Conservation (phyloP, 2,113 vertebrate species). For the Pampusana beccarii region DNA sequence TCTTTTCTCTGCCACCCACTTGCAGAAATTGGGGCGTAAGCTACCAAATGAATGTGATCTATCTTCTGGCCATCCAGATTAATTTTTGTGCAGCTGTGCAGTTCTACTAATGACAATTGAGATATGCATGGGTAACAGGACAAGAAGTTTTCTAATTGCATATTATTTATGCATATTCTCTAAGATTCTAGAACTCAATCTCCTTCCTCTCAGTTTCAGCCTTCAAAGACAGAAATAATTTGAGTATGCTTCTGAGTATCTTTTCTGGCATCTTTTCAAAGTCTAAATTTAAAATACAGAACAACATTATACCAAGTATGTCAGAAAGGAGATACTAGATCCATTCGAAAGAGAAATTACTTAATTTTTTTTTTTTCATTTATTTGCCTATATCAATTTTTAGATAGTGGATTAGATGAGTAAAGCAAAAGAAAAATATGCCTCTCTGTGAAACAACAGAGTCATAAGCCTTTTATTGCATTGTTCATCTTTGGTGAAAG, state of each 20-base stretch:
- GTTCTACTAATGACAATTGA: background rate
- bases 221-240: background rate
- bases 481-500: background rate
- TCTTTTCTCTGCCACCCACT: background rate
- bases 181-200: background rate
- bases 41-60: background rate
- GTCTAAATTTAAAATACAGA: background rate
- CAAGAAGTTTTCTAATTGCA: background rate
- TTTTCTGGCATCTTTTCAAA: background rate
- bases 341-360: background rate
- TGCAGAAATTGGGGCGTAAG: background rate
- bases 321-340: background rate
- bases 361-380: background rate
- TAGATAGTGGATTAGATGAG: background rate
- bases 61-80: background rate
- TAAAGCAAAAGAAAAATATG: constrained; percentile 41
- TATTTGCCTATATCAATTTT: background rate
- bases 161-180: background rate
- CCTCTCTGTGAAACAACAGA: constrained; percentile 1
- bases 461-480: background rate
- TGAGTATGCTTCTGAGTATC: background rate
- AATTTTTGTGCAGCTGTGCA: background rate
- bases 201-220: background rate
- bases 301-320: background rate
- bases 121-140: background rate